These are phyloP conservation scores for Caenorhabditis auriculariae DNA, from an alignment of 2,888 invertebrate genomes.

Conservation along the genomic window DNA sequence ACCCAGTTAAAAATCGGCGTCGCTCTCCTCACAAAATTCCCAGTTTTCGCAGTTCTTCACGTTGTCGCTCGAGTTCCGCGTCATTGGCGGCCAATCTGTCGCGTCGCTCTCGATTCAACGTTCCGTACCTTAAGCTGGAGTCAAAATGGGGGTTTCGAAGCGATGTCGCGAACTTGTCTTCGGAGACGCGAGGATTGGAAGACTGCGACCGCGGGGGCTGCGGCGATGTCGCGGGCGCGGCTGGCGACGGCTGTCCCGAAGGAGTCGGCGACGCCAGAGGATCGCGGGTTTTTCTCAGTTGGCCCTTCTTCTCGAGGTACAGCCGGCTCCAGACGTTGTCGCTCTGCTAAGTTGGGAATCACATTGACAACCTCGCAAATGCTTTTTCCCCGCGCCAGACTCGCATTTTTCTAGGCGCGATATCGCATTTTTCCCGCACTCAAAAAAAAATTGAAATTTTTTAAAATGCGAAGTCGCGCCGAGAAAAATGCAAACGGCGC, in stretches of 20 bases:
- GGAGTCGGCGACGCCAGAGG: slow-evolving; percentile 21
- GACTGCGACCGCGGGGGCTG: background rate
- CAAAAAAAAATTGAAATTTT: too few species aligned
- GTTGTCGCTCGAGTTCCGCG: slow-evolving; percentile 43
- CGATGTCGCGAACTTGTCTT: background rate
- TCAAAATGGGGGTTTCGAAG: background rate
- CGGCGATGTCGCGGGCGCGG: slow-evolving; percentile 2
- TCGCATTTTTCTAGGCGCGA: too few species aligned
- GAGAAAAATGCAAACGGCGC: too few species aligned
- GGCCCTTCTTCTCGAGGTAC: slow-evolving; percentile 48
- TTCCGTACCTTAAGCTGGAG: slow-evolving; percentile 33
- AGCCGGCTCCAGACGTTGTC: slow-evolving; percentile 45
- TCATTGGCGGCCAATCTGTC: slow-evolving; percentile 45
- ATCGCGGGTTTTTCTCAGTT: slow-evolving; percentile 41
- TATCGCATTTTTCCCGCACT: too few species aligned
- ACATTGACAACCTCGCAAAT: too few species aligned
- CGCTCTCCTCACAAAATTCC: slow-evolving; percentile 43
- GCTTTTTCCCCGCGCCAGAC: too few species aligned
- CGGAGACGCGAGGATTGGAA: background rate
- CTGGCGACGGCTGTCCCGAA: slow-evolving; percentile 20
- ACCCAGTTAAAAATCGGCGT: too few species aligned
- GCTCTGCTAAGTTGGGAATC: slow-evolving; percentile 21
- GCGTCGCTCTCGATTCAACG: slow-evolving; percentile 41
- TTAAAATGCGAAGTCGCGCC: too few species aligned
- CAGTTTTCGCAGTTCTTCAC: slow-evolving; percentile 40